These are phyloP conservation scores for Protodeltote pygarga DNA, from an alignment of 2,888 invertebrate species.

Conservation along the genomic window DNA sequence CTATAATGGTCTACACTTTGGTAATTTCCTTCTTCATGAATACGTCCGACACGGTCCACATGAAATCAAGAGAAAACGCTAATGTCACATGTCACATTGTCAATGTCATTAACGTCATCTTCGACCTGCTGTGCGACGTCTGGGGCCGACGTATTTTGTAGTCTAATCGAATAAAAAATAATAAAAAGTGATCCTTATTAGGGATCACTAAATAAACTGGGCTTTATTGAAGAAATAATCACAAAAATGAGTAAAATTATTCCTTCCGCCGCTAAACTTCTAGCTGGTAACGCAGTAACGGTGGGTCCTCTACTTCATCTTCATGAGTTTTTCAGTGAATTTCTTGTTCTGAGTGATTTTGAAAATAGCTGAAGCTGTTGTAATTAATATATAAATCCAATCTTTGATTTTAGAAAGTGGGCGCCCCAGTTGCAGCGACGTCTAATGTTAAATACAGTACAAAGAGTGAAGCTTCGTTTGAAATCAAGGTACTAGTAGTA, in stretches of 20 bases:
- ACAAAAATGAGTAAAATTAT: constrained; percentile 78
- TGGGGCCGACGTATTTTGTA: constrained; percentile 23
- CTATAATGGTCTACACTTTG: too few relatives aligned
- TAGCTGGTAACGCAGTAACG: constrained; percentile 67
- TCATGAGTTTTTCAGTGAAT: constrained; percentile 8
- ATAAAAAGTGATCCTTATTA: constrained; percentile 56
- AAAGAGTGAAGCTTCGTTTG: constrained; percentile 88
- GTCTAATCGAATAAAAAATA: constrained; percentile 8
- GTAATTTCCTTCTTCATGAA: background rate
- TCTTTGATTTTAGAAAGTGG: constrained; percentile 71
- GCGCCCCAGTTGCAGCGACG: constrained; percentile 65
- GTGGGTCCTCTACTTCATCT: constrained; percentile 66
- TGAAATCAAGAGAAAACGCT: background rate
- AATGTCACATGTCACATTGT: constrained; percentile 40
- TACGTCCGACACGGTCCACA: background rate
- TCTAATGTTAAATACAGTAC: constrained; percentile 85
- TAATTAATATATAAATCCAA: background rate
- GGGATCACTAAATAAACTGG: constrained; percentile 74
- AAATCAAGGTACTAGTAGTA: constrained; percentile 88
- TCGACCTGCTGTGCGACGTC: constrained; percentile 35
- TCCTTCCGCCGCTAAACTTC: constrained; percentile 71
- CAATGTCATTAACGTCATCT: constrained; percentile 43
- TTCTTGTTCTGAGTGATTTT: constrained; percentile 2
- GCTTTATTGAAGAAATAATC: constrained; percentile 65
- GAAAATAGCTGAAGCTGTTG: background rate